Evolutionary conservation across 2,888 invertebrate species (phyloP).

Genomic region (Agrochola circellaris): DNA sequence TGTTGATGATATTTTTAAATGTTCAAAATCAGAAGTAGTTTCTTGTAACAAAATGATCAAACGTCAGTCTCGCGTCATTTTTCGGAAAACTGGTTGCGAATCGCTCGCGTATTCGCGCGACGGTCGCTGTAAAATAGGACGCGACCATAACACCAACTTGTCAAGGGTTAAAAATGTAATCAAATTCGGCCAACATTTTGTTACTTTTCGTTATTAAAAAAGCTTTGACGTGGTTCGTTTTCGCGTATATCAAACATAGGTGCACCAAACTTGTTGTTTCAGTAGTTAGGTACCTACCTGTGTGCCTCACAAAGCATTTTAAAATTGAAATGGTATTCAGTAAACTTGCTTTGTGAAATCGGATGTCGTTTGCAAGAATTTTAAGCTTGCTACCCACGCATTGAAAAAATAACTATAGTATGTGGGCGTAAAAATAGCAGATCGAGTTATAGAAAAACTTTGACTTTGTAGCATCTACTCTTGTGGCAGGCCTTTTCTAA

Average conservation of each 20-base stretch:
- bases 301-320: conserved; percentile 14
- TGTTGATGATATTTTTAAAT: too few relatives aligned
- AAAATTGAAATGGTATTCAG: neutral
- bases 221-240: conserved; percentile 6
- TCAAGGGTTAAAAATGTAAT: neutral
- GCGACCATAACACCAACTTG: neutral
- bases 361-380: neutral
- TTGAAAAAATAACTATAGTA: neutral
- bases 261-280: neutral
- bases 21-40: too few relatives aligned
- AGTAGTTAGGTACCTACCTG: neutral
- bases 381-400: neutral
- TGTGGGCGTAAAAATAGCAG: too few relatives aligned
- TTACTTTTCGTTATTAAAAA: neutral
- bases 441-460: neutral
- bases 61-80: too few relatives aligned
- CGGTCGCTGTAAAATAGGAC: too few relatives aligned
- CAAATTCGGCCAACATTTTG: neutral
- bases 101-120: too few relatives aligned
- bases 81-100: neutral
- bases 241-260: conserved; percentile 3
- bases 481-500: neutral
- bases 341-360: neutral
- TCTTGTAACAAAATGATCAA: too few relatives aligned
- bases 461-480: neutral